Percentiles rank a stretch among this genome's conserved stretches.
Evolutionary conservation across 2,797 vertebrate species (phyloP).

Genomic region (Etheostoma perlongum): DNA sequence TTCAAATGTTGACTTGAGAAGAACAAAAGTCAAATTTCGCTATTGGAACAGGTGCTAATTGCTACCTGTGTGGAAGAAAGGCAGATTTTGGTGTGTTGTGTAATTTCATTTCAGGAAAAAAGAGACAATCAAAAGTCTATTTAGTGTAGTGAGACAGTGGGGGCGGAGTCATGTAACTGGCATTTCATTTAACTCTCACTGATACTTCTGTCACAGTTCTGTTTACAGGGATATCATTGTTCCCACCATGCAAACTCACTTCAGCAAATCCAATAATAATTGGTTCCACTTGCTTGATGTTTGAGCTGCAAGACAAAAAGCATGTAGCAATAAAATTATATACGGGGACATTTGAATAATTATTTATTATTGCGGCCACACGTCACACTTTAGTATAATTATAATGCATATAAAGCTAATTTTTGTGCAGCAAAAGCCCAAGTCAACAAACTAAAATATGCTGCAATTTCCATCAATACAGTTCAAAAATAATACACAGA

Average conservation of each 20-base stretch:
- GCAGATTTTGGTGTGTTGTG: slow-evolving; percentile 16
- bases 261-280: slow-evolving; percentile 46
- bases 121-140: slow-evolving; percentile 30
- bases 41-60: slow-evolving; percentile 45
- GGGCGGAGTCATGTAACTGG: slow-evolving; percentile 13
- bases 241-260: slow-evolving; percentile 18
- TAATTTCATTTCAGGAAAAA: slow-evolving; percentile 27
- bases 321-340: slow-evolving; percentile 35
- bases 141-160: slow-evolving; percentile 20
- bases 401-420: slow-evolving; percentile 25
- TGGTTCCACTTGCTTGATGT: slow-evolving; percentile 49
- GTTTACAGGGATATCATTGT: slow-evolving; percentile 49
- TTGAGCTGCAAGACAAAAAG: slow-evolving; percentile 44
- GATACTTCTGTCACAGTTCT: slow-evolving; percentile 19
- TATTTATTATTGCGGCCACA: slow-evolving; percentile 33
- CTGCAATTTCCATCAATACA: slow-evolving; percentile 25
- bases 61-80: slow-evolving; percentile 32
- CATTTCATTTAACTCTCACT: slow-evolving; percentile 48
- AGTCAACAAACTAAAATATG: slow-evolving; percentile 6
- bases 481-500: slow-evolving; percentile 28
- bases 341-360: slow-evolving; percentile 37
- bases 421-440: slow-evolving; percentile 11
- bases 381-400: slow-evolving; percentile 26
- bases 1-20: slow-evolving; percentile 26
- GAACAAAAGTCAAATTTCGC: slow-evolving; percentile 24